Evolutionary conservation across 2,797 vertebrate genomes (phyloP).

Genomic region (Ctenochaetus hawaiiensis): DNA sequence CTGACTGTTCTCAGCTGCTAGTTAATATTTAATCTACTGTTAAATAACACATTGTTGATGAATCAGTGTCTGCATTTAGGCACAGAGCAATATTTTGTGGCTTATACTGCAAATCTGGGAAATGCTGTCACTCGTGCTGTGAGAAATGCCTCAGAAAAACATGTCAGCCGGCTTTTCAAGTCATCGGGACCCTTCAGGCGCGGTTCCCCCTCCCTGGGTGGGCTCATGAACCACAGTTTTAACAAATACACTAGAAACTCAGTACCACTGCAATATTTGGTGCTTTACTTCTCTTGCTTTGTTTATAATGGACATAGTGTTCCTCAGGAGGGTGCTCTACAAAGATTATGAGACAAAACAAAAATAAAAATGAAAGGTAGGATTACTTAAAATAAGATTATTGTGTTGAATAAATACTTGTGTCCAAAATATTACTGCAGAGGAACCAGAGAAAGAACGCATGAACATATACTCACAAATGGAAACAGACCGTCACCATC

Average conservation of each 20-base stretch:
- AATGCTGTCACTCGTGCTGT: constrained; percentile 11
- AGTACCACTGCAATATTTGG: constrained; percentile 16
- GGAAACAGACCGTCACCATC: not conserved
- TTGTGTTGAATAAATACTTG: not conserved
- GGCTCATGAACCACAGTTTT: constrained; percentile 2
- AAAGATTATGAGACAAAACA: constrained; percentile 6
- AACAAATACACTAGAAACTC: constrained; percentile 9
- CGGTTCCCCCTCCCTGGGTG: not conserved
- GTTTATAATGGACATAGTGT: not conserved
- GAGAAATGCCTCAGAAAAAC: constrained; percentile 35
- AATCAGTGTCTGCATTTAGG: constrained; percentile 43
- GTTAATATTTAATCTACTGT: constrained; percentile 70
- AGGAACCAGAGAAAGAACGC: constrained; percentile 2
- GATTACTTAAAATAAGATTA: constrained; percentile 4
- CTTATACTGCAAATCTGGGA: constrained; percentile 39
- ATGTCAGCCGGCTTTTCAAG: constrained; percentile 46
- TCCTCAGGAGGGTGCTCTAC: constrained; percentile 4
- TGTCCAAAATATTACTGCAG: not conserved
- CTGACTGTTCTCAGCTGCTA: constrained; percentile 56
- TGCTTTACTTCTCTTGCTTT: constrained; percentile 23
- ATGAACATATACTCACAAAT: constrained; percentile 7
- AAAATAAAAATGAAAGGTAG: not conserved
- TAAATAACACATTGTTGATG: constrained; percentile 69
- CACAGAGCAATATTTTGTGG: constrained; percentile 9
- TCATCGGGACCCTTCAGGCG: constrained; percentile 32